Conservation (phyloP, 2,113 vertebrate genomes). For the Festucalex cinctus region DNA sequence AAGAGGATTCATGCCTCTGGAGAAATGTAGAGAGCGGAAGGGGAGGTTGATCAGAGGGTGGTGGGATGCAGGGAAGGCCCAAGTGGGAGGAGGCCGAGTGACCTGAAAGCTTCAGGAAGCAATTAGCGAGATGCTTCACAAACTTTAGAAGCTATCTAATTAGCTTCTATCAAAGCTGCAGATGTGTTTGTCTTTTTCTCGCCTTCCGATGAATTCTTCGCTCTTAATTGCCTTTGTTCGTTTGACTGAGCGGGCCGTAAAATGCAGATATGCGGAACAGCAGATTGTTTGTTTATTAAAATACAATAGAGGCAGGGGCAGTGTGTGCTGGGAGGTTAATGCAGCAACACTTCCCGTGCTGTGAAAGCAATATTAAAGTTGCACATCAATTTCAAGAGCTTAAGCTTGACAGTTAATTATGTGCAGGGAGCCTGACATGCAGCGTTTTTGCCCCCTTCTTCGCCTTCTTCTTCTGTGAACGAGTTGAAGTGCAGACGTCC, state of each 20-base stretch:
- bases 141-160: constrained; percentile 71
- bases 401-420: constrained; percentile 64
- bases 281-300: constrained; percentile 69
- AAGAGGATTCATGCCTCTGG: constrained; percentile 5
- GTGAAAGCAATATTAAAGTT: constrained; percentile 48
- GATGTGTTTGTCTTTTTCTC: constrained; percentile 41
- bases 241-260: constrained; percentile 67
- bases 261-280: constrained; percentile 69
- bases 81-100: constrained; percentile 57
- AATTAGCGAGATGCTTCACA: constrained; percentile 66
- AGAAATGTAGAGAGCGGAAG: constrained; percentile 7
- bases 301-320: constrained; percentile 53
- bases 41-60: constrained; percentile 36
- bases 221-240: constrained; percentile 69
- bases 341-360: constrained; percentile 25
- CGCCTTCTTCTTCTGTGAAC: not conserved
- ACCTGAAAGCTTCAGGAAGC: constrained; percentile 68
- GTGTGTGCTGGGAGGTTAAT: constrained; percentile 51
- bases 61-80: constrained; percentile 31
- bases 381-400: constrained; percentile 34
- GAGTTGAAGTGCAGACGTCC: constrained; percentile 17
- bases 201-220: constrained; percentile 55
- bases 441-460: not conserved
- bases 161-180: constrained; percentile 70
- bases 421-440: constrained; percentile 33